Conservation (phyloP, 1,140 invertebrate species). For the Asobara japonica region DNA sequence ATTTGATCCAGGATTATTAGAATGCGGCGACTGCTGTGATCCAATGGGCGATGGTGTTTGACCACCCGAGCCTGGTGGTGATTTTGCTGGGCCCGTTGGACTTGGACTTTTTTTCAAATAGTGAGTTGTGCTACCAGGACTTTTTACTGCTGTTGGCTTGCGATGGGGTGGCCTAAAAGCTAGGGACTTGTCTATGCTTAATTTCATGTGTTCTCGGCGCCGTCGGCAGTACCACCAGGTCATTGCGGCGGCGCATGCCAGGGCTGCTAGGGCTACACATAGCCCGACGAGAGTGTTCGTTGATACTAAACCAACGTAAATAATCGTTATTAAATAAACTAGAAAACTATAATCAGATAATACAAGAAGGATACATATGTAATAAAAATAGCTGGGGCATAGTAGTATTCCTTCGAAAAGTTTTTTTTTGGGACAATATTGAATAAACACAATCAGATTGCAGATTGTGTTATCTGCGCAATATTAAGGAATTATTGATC, state of each 20-base stretch:
- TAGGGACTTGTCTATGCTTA: conserved; percentile 69
- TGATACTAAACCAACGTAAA: conserved; percentile 67
- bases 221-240: conserved; percentile 71
- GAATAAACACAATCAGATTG: too few species aligned
- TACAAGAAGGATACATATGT: background rate
- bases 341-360: background rate
- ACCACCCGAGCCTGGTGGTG: conserved; percentile 63
- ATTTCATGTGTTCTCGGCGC: conserved; percentile 62
- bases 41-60: conserved; percentile 61
- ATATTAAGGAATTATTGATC: too few species aligned
- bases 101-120: conserved; percentile 90
- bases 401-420: too few species aligned
- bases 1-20: conserved; percentile 45
- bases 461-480: too few species aligned
- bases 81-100: conserved; percentile 76
- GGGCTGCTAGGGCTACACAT: conserved; percentile 70
- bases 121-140: conserved; percentile 75
- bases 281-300: conserved; percentile 72
- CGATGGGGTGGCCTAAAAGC: conserved; percentile 70
- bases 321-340: background rate
- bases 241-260: conserved; percentile 69
- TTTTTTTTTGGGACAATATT: too few species aligned
- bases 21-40: conserved; percentile 42
- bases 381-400: too few species aligned
- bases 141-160: conserved; percentile 75